Evolutionary conservation across 2,113 vertebrate genomes (phyloP), one percentile per base, ranked within the genome.

Genomic region (Upupa epops): DNA sequence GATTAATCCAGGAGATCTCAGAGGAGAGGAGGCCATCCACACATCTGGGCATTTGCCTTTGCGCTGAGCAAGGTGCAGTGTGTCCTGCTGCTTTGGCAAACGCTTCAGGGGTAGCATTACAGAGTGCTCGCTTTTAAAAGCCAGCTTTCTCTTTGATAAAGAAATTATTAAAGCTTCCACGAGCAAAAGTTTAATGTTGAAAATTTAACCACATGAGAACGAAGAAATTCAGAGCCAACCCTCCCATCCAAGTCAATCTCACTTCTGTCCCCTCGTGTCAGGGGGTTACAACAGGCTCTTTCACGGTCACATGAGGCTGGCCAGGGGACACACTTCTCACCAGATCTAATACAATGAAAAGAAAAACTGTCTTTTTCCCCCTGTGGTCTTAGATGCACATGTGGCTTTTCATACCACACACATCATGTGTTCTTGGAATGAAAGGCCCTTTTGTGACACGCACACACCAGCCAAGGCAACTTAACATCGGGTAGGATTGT

Each of bases 351-450:
- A 95, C 89, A 95, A 94, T 93, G 93, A 95, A 94, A 94, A 92
- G 92, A 97, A 94, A 93, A 95, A 94, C 86, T 94, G 94, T 88
- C 93, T 93, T 96, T 94, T 96, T 95, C 75, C 82, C 93, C 91
- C 93, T 96, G 94, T 96, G 89, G 89, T 95, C 92, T 95, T 96
- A 96, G 92, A 94, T 96, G 95, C 95, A 95, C 96, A 96, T 96
- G 95, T 90, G 91, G 93, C 94, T 93, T 93, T 95, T 95, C 92
- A 93, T 88, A 91, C 91, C 93, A 93, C 91, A 92, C 90, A 92
- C 91, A 96, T 96, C 96, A 96, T 93, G 93, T 96, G 93, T 94
- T 94, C 91, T 86, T 82, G 73, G 88, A 96, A 92, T 94, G 91
- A 96, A 96, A 93, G 83, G 54, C 74, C 66, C 94, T 94, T 94